Percentiles rank a stretch among this genome's conserved stretches.
These are phyloP conservation scores for Misgurnus mizolepis DNA, from an alignment of 2,113 vertebrate species.

Conservation along the genomic window DNA sequence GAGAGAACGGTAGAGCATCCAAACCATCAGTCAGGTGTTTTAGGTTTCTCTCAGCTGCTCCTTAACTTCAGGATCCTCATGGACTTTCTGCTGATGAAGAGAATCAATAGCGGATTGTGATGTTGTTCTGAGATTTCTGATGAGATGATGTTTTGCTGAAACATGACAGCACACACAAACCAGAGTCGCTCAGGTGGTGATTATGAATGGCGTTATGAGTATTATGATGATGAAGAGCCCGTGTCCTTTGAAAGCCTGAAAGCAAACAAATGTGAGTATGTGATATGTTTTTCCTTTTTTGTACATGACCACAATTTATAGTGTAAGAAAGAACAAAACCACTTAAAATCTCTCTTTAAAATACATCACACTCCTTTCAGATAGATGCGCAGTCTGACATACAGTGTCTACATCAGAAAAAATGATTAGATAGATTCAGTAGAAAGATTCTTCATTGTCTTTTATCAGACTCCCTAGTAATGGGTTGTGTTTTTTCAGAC, in stretches of 20 bases:
- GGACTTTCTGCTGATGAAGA: too few species aligned
- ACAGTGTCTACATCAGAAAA: too few species aligned
- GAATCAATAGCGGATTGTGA: too few species aligned
- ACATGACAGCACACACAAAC: not conserved
- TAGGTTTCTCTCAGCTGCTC: too few species aligned
- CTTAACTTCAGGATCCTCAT: too few species aligned
- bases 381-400: too few species aligned
- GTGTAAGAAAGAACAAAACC: not conserved
- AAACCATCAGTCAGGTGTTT: too few species aligned
- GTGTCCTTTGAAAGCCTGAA: conserved; percentile 88
- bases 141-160: not conserved
- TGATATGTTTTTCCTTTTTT: not conserved
- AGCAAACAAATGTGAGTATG: conserved; percentile 86
- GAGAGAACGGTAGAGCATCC: too few species aligned
- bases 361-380: not conserved
- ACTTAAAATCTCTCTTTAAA: not conserved
- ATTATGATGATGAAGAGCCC: conserved; percentile 83
- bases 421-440: too few species aligned
- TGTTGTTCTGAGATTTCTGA: too few species aligned
- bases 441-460: too few species aligned
- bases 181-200: conserved; percentile 64
- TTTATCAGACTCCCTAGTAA: not conserved
- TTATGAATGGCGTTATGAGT: conserved; percentile 89
- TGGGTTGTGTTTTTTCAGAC: conserved; percentile 70
- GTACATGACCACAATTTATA: not conserved